These are phyloP conservation scores for Harpagoxenus sublaevis DNA, from an alignment of 2,888 invertebrate genomes.

Conservation along the genomic window DNA sequence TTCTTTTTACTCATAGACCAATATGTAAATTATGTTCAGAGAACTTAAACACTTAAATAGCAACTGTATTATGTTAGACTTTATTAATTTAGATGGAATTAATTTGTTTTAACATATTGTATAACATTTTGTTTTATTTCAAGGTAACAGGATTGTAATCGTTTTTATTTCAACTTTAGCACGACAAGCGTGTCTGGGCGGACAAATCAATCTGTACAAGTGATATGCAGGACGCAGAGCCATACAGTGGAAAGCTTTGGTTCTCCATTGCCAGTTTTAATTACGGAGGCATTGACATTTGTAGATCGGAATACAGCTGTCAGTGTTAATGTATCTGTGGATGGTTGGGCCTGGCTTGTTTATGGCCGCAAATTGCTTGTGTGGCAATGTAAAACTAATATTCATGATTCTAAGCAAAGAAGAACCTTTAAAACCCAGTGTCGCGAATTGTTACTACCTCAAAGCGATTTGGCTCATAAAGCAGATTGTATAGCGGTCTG, in stretches of 20 bases:
- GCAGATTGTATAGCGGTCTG: conserved; percentile 94
- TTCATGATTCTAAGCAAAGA: conserved; percentile 82
- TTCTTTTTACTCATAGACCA: background rate
- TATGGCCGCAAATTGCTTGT: conserved; percentile 94
- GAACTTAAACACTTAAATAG: background rate
- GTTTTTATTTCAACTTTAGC: conserved; percentile 62
- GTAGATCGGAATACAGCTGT: conserved; percentile 89
- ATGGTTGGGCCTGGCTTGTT: conserved; percentile 95
- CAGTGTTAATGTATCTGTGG: conserved; percentile 89
- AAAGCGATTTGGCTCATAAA: conserved; percentile 96
- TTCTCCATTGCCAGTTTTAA: conserved; percentile 93
- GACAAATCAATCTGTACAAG: conserved; percentile 90
- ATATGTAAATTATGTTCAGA: background rate
- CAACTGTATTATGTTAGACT: background rate
- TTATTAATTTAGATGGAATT: background rate
- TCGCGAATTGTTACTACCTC: conserved; percentile 94
- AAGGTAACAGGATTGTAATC: background rate
- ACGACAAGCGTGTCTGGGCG: conserved; percentile 88
- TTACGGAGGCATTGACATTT: conserved; percentile 95
- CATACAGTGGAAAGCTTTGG: conserved; percentile 94
- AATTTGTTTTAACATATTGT: conserved; percentile 13
- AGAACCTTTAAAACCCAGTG: conserved; percentile 90
- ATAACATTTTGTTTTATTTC: background rate
- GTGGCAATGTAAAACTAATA: conserved; percentile 91
- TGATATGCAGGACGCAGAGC: conserved; percentile 91